Conservation (phyloP, 2,113 vertebrate species). For the Coptodon bakossiorum region DNA sequence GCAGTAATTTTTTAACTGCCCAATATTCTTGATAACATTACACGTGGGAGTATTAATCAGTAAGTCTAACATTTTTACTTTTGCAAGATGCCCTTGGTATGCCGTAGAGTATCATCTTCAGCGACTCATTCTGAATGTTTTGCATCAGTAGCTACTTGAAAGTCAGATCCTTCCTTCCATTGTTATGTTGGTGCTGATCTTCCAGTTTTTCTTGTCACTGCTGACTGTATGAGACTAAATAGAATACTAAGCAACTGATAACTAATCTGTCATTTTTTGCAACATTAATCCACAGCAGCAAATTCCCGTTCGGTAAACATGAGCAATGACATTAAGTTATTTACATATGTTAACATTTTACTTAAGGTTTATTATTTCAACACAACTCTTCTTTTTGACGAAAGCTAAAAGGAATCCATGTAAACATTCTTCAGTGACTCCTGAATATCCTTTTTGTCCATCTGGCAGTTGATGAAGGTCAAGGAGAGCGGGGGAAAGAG, state of each 20-base stretch:
- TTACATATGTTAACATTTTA: background rate
- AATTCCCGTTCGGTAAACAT: background rate
- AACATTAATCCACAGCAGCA: background rate
- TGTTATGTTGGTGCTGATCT: background rate
- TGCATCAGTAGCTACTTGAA: background rate
- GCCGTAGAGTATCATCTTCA: background rate
- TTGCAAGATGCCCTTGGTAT: background rate
- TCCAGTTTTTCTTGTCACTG: background rate
- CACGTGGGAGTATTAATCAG: background rate
- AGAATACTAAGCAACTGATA: background rate
- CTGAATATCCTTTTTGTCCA: background rate
- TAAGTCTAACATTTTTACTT: background rate
- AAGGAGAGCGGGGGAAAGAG: background rate
- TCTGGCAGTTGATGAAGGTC: constrained; percentile 24
- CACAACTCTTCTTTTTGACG: background rate
- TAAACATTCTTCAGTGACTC: constrained; percentile 19
- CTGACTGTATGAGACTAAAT: background rate
- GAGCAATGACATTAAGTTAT: background rate
- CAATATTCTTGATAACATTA: background rate
- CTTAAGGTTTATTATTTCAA: background rate
- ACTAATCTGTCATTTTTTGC: background rate
- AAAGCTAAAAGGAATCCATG: background rate
- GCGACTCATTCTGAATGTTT: background rate
- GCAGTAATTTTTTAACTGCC: background rate
- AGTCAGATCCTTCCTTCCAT: background rate